Evolutionary conservation across 1,140 invertebrate species (phyloP).

Genomic region (Magallana gigas): DNA sequence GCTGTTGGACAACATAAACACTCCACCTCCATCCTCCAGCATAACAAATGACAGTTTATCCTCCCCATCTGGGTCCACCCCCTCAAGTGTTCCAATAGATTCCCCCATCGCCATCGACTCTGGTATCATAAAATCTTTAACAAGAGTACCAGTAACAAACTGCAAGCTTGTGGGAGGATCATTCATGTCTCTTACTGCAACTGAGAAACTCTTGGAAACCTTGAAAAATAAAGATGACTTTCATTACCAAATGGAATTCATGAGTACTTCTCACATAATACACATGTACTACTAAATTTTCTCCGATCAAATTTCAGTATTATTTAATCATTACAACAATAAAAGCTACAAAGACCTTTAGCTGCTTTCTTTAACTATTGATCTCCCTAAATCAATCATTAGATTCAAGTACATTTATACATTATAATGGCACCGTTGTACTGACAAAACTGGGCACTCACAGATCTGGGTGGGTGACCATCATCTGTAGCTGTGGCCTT

Average conservation of each 20-base stretch:
- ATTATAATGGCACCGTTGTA: no score
- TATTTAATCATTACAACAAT: no score
- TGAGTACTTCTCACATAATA: no score
- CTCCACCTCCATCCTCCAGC: neutral
- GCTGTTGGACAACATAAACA: conserved; percentile 55
- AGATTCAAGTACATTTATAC: no score
- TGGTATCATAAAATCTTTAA: conserved; percentile 46
- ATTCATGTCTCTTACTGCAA: conserved; percentile 58
- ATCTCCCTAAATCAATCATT: no score
- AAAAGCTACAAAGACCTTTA: no score
- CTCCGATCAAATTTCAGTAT: no score
- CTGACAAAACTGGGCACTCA: conserved; percentile 40
- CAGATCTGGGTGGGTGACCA: conserved; percentile 56
- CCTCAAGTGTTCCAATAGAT: conserved; percentile 49
- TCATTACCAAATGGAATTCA: no score
- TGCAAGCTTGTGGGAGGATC: conserved; percentile 49
- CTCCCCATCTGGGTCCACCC: conserved; percentile 57
- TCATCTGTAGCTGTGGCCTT: conserved; percentile 58
- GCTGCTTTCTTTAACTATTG: no score
- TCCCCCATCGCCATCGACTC: conserved; percentile 48
- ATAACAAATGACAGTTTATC: conserved; percentile 55
- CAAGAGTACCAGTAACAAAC: conserved; percentile 1
- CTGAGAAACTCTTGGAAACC: conserved; percentile 51
- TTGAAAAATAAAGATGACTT: neutral
- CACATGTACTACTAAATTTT: no score